Evolutionary conservation across 2,888 invertebrate species (phyloP), one percentile per base, ranked within the genome.

Genomic region (Gasteruption jaculator): DNA sequence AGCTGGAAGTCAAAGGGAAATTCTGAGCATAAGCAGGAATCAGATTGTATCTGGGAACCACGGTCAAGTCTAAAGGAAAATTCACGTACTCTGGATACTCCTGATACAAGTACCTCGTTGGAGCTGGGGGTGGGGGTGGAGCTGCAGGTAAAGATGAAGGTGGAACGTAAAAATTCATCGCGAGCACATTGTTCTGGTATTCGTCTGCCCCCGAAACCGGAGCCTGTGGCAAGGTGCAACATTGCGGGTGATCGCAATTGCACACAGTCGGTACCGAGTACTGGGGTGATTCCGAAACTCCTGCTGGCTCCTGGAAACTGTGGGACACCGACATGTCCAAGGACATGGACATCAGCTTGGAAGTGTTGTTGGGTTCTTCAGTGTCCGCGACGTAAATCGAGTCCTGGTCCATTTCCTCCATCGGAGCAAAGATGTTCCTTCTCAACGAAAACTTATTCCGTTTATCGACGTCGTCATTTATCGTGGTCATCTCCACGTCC

Each of bases 371-470:
- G 3, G 34, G 20, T 7, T 43, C 43, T 22, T 43, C 38, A 5
- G 33, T 39, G 19, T 39, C 43, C 10, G 34, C 34, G 2, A 27
- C 29, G 24, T 39, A 33, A 14, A 38, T 33, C 12, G 29, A 30
- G 29, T 38, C 43, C 16, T 43, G 29, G 3, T 43, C 43, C 43
- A 43, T 43, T 38, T 38, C 37, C 26, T 44, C 41, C 18, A 44
- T 36, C 2, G 33, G 38, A 15, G 41, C 11, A n/a, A n/a, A n/a
- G n/a, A n/a, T n/a, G n/a, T n/a, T n/a, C n/a, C n/a, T n/a, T n/a
- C n/a, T n/a, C n/a, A n/a, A n/a, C n/a, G n/a, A n/a, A 10, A 32
- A 25, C 8, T 25, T 19, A 20, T 35, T 31, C 19, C 35, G 41
- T 21, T 15, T 19, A 8, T 20, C 15, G 7, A 21, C 11, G n/a